Evolutionary conservation across 2,888 invertebrate genomes (phyloP), one percentile per base, ranked within the genome.

Genomic region (Drosophila quinaria): DNA sequence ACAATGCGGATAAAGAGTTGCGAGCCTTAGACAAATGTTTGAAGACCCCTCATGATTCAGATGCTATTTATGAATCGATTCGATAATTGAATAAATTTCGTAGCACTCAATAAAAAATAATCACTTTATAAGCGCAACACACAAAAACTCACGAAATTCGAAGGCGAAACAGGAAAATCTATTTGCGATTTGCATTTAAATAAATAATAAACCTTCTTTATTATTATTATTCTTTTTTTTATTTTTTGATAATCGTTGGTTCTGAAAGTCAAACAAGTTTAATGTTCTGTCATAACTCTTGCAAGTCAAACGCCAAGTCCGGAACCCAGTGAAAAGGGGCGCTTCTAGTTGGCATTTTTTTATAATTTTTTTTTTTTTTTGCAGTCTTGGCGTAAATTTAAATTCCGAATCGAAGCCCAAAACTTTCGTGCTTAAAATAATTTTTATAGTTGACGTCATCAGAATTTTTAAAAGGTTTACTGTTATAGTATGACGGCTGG

Each of bases 371-470:
- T 5, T 46, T 61, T 70, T 58, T 64, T 61, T 74, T 58, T 64
- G 75, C 76, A 69, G 69, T 49, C 62, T 71, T 70, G 11, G 73
- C 72, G 63, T 50, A 59, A 75, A 67, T 80, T 74, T 70, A 22
- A 59, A 62, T 65, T 82, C 44, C 52, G 62, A 67, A 61, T 49
- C 59, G 47, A 68, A 76, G 56, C 56, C 65, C 54, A 56, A 66
- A 66, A 64, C 68, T 62, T 68, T 81, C 49, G 68, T 54, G 66
- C 52, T 77, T 68, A 56, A 77, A 77, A 77, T 73, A 47, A 37
- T 62, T 78, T 66, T 74, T 55, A 62, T 44, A 63, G 78, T 71
- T 84, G 84, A 85, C 87, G 87, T 84, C 87, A 84, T 87, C 87
- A 81, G 71, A 87, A 70, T 78, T 74, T 77, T 65, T 64, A 25